These are phyloP conservation scores for Sarcophilus harrisii DNA, from an alignment of 2,797 vertebrate species.

Conservation along the genomic window DNA sequence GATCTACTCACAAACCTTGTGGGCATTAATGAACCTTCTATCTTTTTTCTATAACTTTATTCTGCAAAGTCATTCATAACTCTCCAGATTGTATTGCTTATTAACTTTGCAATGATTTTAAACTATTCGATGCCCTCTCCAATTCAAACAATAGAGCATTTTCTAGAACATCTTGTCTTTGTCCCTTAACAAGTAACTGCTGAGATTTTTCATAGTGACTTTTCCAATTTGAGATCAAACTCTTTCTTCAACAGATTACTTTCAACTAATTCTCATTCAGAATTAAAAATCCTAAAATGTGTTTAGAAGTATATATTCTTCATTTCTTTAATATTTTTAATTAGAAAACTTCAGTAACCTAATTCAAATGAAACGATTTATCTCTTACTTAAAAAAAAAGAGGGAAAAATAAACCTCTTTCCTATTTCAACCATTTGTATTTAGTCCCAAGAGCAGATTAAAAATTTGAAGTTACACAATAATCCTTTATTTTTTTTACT, in stretches of 20 bases:
- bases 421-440: neutral
- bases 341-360: constrained; percentile 2
- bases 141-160: constrained; percentile 52
- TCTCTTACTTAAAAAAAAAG: constrained; percentile 23
- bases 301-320: constrained; percentile 22
- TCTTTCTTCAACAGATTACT: constrained; percentile 21
- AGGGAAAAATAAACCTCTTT: neutral
- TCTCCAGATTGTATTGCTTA: constrained; percentile 50
- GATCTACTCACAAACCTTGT: neutral
- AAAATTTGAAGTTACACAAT: constrained; percentile 65
- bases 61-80: constrained; percentile 52
- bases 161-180: constrained; percentile 53
- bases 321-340: constrained; percentile 55
- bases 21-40: neutral
- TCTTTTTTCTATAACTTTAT: constrained; percentile 48
- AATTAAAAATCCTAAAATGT: constrained; percentile 32
- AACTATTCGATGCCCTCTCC: constrained; percentile 13
- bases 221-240: constrained; percentile 58
- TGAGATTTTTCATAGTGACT: constrained; percentile 56
- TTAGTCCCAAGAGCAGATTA: constrained; percentile 50
- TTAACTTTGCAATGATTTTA: constrained; percentile 65
- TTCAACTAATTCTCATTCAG: constrained; percentile 1
- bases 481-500: constrained; percentile 70
- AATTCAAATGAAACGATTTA: constrained; percentile 42
- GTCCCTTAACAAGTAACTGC: constrained; percentile 43